phyloP scores from a whole-genome alignment of 2,888 invertebrate genomes.

The Leistus spinibarbis region DNA sequence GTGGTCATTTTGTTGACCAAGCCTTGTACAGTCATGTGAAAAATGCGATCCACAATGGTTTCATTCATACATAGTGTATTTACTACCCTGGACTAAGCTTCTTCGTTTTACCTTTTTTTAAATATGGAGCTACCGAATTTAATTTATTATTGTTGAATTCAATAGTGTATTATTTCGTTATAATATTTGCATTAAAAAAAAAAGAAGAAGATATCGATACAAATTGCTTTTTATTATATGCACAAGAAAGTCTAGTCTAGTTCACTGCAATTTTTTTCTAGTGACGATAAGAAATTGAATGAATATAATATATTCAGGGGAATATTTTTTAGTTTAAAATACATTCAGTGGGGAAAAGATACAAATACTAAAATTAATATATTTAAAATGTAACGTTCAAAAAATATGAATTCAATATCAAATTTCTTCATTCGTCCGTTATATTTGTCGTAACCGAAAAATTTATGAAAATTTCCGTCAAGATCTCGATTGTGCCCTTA shows the following conservation, averaged over 20 bases:
- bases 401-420: neutral
- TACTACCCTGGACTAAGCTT: neutral
- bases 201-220: too few relatives aligned
- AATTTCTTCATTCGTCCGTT: neutral
- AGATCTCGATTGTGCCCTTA: neutral
- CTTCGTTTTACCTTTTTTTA: neutral
- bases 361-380: neutral
- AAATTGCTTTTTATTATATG: too few relatives aligned
- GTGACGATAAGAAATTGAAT: too few relatives aligned
- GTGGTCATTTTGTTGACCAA: slow-evolving; percentile 45
- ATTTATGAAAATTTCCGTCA: neutral
- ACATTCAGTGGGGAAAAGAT: too few relatives aligned
- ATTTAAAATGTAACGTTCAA: neutral
- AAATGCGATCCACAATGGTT: neutral
- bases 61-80: neutral
- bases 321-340: too few relatives aligned
- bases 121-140: neutral
- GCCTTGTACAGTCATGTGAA: slow-evolving; percentile 28
- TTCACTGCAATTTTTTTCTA: too few relatives aligned
- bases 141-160: neutral
- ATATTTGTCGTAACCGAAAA: neutral
- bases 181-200: too few relatives aligned
- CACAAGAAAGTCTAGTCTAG: too few relatives aligned
- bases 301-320: too few relatives aligned
- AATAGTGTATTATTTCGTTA: too few relatives aligned